Evolutionary conservation across 2,113 vertebrate species (phyloP).

Genomic region (Semnopithecus entellus): DNA sequence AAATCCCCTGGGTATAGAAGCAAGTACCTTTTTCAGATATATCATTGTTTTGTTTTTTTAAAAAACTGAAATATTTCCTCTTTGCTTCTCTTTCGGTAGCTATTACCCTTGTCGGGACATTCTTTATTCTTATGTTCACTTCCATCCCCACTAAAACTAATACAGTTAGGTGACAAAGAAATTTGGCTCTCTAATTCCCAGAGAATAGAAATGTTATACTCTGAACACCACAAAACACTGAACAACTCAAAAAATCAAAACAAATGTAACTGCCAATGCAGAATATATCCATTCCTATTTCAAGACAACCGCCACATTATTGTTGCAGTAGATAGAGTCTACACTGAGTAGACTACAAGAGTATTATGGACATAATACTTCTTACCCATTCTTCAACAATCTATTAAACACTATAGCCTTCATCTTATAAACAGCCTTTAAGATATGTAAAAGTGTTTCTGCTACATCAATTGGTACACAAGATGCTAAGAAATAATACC

Average conservation of each 20-base stretch:
- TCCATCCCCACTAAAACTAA: not conserved
- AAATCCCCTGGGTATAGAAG: not conserved
- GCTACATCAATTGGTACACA: not conserved
- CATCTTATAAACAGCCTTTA: not conserved
- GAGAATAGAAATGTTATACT: not conserved
- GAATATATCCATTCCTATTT: not conserved
- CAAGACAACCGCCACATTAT: not conserved
- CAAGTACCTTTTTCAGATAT: not conserved
- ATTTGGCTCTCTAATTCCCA: not conserved
- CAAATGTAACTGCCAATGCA: not conserved
- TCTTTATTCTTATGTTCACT: not conserved
- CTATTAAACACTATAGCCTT: not conserved
- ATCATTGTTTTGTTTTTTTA: not conserved
- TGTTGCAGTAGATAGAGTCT: not conserved
- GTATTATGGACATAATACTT: not conserved
- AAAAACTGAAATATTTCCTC: not conserved
- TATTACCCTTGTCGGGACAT: not conserved
- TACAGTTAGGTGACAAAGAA: not conserved
- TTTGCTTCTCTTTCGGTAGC: not conserved
- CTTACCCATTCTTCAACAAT: not conserved
- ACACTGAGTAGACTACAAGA: not conserved
- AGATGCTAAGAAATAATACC: not conserved
- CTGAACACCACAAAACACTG: not conserved
- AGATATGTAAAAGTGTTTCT: slow-evolving; percentile 6
- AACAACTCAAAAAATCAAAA: not conserved